Base-by-base conservation (phyloP, 53 echinoderm and acorn worm genomes). In the Stichopus horrens region DNA sequence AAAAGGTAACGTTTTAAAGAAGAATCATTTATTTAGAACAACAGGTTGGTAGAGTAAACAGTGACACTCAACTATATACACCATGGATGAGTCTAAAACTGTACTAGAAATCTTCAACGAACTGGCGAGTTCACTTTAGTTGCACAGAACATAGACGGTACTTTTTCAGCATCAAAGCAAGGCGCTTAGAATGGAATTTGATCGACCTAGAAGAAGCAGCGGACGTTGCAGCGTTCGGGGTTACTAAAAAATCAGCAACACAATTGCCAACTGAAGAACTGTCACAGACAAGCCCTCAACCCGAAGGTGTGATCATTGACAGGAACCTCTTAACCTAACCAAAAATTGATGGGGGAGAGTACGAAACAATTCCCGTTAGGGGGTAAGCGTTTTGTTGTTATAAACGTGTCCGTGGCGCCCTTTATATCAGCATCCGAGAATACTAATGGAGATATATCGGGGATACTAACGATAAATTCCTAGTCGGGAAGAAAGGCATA, bases 371-470 rank as follows among this genome's bases (percentile, higher is more conserved):
- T 75, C 51, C 21, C 75, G 0, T 18, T 75, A 4, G 75, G 75
- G n/a, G 75, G 75, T 75, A 75, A 75, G 75, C 75, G 59, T 7
- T 58, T n/a, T 21, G 83, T 83, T 8, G 63, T 58, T 21, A 22
- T 83, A 82, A 56, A 57, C 10, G 58, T 57, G 57, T 55, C 57
- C 57, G 83, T 55, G 83, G 55, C 10, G 6, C 7, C 5, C 83
- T 59, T 8, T 83, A 58, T 21, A 10, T 83, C 4, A 83, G 58
- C 22, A 83, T 83, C 10, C 19, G 83, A 83, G 60, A 83, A 83
- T 83, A 20, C 57, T 83, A n/a, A 10, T 8, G 58, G 83, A n/a
- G n/a, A n/a, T n/a, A n/a, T n/a, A n/a, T n/a, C 13, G 83, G 83
- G 7, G 83, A 57, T 13, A 83, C 57, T 20, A 56, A 83, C 58